Conservation (phyloP, 2,113 vertebrate genomes). For the Aix galericulata region DNA sequence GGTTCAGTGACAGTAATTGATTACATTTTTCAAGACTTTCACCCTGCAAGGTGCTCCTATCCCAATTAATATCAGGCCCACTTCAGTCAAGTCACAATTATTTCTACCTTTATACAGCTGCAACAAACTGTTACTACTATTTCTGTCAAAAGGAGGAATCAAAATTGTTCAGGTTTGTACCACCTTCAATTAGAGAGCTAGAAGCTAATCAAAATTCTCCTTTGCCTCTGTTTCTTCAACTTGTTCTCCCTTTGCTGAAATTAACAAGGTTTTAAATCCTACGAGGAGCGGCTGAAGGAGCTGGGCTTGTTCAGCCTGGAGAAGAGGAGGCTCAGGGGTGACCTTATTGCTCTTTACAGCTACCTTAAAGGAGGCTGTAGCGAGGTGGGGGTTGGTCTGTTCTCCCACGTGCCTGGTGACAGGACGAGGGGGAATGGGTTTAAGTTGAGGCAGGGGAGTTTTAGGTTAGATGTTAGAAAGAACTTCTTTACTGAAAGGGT, state of each 20-base stretch:
- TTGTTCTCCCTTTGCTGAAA: neutral
- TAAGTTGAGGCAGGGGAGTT: too few species aligned
- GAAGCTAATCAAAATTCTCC: neutral
- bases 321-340: too few species aligned
- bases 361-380: too few species aligned
- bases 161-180: neutral
- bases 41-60: neutral
- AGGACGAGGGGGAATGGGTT: too few species aligned
- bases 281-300: too few species aligned
- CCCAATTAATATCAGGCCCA: constrained; percentile 32
- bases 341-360: too few species aligned
- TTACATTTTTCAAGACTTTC: constrained; percentile 30
- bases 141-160: neutral
- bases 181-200: neutral
- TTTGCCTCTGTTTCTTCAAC: neutral
- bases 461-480: too few species aligned
- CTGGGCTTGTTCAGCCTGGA: too few species aligned
- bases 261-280: neutral
- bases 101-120: neutral
- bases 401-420: too few species aligned
- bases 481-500: too few species aligned
- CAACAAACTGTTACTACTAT: constrained; percentile 4
- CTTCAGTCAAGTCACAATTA: constrained; percentile 15
- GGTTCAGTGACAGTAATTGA: constrained; percentile 37
- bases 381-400: too few species aligned